Base-by-base conservation (phyloP, 2,888 invertebrate species). In the Lasioglossum figueresi region DNA sequence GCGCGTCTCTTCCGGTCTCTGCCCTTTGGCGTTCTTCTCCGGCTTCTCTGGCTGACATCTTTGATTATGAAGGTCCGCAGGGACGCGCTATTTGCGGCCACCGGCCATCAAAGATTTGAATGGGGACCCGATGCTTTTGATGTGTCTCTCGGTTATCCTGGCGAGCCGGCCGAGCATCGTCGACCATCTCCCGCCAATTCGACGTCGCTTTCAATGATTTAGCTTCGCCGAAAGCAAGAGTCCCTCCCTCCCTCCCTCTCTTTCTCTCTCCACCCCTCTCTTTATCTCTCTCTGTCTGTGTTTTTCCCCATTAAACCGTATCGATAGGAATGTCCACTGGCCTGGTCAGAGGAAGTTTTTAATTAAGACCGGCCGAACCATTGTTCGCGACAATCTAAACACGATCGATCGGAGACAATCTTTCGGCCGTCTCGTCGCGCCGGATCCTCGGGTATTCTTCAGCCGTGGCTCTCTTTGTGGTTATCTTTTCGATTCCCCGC, bases 71-170 rank as follows among this genome's bases (percentile, higher is more conserved):
- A 91, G 91, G 90, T 93, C 92, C 90, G 88, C 81, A 82, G 89
- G 84, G 91, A 84, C 90, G 84, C 79, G 87, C 88, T 90, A 90
- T 91, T 90, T 90, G 89, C 82, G 85, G 83, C 80, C 80, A 83
- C 78, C 89, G 88, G 84, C 86, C 92, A 85, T 92, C 92, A 92
- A 92, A 92, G 92, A 94, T 94, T 91, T 93, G 91, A 94, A 94
- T 94, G 90, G 92, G 88, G 89, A 88, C 86, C 91, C 83, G 85
- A 88, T 88, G 91, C 93, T 94, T 94, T 94, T 94, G 94, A 94
- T 92, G 93, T 93, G 88, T 83, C 88, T 83, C 88, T 86, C 89
- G 84, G 79, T 88, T 88, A 83, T 75, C 82, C 66, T 85, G 86
- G 79, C 86, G 78, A 86, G 83, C 37, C 86, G 82, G 86, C 56